phyloP scores from a whole-genome alignment of 2,888 invertebrate species.

The Napeogenes inachia region DNA sequence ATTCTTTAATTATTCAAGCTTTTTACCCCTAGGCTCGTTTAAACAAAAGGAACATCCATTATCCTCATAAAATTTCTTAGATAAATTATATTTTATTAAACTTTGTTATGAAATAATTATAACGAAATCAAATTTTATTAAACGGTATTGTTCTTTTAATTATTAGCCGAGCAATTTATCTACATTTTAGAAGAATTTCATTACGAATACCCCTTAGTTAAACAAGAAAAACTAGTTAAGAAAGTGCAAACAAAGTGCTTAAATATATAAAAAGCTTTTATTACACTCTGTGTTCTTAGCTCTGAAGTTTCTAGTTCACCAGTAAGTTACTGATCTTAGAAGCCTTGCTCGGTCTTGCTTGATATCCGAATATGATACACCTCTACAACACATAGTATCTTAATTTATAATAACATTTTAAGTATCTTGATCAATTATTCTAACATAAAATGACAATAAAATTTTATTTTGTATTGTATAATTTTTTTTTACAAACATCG shows the following conservation, averaged over 20 bases:
- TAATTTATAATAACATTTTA: slow-evolving; percentile 1
- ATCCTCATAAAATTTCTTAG: slow-evolving; percentile 13
- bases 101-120: slow-evolving; percentile 4
- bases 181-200: slow-evolving; percentile 22
- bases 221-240: slow-evolving; percentile 32
- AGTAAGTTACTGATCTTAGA: slow-evolving; percentile 25
- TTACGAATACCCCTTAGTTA: slow-evolving; percentile 22
- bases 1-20: slow-evolving; percentile 9
- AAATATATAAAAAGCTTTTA: slow-evolving; percentile 43
- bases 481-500: no score
- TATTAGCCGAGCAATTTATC: neutral
- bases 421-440: neutral
- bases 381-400: neutral
- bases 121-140: neutral
- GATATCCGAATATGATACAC: neutral
- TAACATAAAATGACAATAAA: neutral
- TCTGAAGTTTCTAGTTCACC: slow-evolving; percentile 33
- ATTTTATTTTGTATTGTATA: no score
- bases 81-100: slow-evolving; percentile 15
- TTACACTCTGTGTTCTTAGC: slow-evolving; percentile 36
- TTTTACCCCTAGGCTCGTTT: slow-evolving; percentile 1
- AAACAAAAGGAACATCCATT: slow-evolving; percentile 13
- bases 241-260: slow-evolving; percentile 36
- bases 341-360: slow-evolving; percentile 15
- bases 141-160: neutral